Conservation (phyloP, 53 echinoderm and acorn worm species). For the Astropecten irregularis region DNA sequence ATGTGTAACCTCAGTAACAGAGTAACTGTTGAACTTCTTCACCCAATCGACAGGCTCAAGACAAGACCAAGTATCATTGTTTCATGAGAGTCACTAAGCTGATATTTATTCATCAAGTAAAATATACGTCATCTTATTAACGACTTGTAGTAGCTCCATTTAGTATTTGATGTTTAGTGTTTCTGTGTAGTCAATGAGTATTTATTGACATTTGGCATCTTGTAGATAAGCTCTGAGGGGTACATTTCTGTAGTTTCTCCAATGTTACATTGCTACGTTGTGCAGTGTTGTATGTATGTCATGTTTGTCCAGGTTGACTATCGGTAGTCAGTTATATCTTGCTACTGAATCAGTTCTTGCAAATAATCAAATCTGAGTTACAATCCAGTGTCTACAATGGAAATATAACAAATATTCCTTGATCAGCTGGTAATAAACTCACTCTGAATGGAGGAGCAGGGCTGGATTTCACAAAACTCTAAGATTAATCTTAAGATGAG, state of each 20-base stretch:
- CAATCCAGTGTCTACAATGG: no score
- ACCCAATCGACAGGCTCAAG: conserved; percentile 89
- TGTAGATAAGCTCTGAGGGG: not conserved
- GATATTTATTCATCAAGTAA: conserved; percentile 27
- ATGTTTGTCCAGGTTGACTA: no score
- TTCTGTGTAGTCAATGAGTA: conserved; percentile 27
- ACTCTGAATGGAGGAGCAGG: no score
- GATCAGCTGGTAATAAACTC: no score
- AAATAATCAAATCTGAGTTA: no score
- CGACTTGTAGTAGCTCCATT: not conserved
- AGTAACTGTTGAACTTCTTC: conserved; percentile 91
- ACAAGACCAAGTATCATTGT: conserved; percentile 94
- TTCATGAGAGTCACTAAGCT: conserved; percentile 65
- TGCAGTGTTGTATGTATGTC: not conserved
- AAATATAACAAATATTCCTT: no score
- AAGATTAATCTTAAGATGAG: no score
- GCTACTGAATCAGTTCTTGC: no score
- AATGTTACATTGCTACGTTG: not conserved
- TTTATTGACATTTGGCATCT: conserved; percentile 25
- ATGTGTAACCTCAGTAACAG: conserved; percentile 50
- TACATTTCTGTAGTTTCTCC: conserved; percentile 6
- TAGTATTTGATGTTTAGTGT: conserved; percentile 12
- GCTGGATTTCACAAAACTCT: no score
- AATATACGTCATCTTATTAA: not conserved
- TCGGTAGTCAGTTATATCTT: no score